Conservation (phyloP, 2,113 vertebrate genomes). For the Empidonax traillii region DNA sequence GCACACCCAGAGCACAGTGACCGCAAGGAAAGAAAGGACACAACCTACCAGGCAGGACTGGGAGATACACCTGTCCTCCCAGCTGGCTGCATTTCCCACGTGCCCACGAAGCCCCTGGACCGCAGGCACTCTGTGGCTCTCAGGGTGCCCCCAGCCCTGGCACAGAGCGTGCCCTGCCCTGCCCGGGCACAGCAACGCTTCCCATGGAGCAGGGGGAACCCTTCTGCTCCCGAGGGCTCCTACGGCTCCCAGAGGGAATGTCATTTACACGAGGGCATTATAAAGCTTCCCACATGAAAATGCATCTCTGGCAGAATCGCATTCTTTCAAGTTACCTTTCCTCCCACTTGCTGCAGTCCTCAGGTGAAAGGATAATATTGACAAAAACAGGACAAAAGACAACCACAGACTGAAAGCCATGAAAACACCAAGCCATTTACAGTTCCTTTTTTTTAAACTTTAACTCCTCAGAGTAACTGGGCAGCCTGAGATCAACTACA, state of each 20-base stretch:
- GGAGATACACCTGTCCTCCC: too few species aligned
- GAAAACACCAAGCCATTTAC: not conserved
- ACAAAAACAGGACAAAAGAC: slow-evolving; percentile 18
- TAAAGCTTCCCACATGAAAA: slow-evolving; percentile 55
- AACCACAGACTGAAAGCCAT: not conserved
- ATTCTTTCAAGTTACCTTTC: slow-evolving; percentile 41
- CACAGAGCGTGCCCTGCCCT: fast-evolving
- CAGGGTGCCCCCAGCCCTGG: not conserved
- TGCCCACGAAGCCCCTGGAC: too few species aligned
- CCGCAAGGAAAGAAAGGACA: too few species aligned
- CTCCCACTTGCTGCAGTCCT: slow-evolving; percentile 4
- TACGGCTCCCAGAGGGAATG: slow-evolving; percentile 9
- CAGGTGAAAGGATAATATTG: slow-evolving; percentile 36
- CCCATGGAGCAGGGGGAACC: not conserved
- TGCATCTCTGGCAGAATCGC: slow-evolving; percentile 40
- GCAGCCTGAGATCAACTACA: not conserved
- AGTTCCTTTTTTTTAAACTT: not conserved
- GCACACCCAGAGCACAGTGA: not conserved
- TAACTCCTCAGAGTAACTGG: not conserved
- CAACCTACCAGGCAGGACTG: too few species aligned
- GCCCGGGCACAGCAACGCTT: not conserved
- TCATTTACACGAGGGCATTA: slow-evolving; percentile 45
- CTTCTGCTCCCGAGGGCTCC: not conserved
- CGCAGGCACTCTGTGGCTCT: too few species aligned
- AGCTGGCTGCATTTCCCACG: too few species aligned